A percentile compares a stretch with the other conserved stretches of the same genome.
Conservation (phyloP, 2,797 vertebrate species). For the Antrozous pallidus region DNA sequence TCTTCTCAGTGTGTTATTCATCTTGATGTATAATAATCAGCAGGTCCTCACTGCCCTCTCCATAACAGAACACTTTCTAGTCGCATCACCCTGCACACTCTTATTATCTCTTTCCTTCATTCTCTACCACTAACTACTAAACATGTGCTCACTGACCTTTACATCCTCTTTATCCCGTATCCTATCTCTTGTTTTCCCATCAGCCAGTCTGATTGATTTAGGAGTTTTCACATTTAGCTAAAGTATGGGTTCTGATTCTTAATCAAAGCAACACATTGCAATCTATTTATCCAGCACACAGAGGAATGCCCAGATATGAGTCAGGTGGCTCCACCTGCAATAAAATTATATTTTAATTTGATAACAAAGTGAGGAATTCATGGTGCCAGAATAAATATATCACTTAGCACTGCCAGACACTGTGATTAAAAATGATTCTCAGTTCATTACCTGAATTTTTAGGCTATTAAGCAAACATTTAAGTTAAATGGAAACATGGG, state of each 20-base stretch:
- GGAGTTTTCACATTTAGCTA: neutral
- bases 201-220: neutral
- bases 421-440: constrained; percentile 27
- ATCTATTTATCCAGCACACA: neutral
- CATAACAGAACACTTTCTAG: neutral
- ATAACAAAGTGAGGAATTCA: neutral
- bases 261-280: constrained; percentile 40
- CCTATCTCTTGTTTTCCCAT: neutral
- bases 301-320: neutral
- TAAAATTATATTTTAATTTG: neutral
- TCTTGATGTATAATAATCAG: fast-evolving
- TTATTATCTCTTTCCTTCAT: no score
- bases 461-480: constrained; percentile 44
- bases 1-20: neutral
- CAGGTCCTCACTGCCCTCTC: neutral
- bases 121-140: neutral
- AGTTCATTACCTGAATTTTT: constrained; percentile 28
- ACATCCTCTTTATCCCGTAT: neutral
- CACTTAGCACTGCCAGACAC: neutral
- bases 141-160: neutral
- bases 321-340: neutral
- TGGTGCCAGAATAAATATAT: neutral
- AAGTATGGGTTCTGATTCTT: constrained; percentile 1
- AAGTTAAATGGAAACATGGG: constrained; percentile 12
- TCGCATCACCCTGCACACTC: fast-evolving